Conservation (phyloP, 1,140 invertebrate species). For the Lasaia peninsularis region DNA sequence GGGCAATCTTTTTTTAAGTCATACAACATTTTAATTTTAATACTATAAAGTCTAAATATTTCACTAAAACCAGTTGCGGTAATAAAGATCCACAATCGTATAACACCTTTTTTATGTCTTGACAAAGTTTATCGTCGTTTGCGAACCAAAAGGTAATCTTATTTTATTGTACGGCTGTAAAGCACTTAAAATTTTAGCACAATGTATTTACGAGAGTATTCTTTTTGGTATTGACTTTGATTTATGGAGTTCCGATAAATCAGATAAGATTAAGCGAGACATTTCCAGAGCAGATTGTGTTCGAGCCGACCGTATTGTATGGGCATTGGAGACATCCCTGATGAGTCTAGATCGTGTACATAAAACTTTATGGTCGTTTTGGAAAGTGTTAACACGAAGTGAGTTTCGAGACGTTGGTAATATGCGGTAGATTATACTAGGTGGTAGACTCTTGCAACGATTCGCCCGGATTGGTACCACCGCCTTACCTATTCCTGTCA, state of each 20-base stretch:
- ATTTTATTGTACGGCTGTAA: constrained; percentile 9
- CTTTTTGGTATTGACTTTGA: constrained; percentile 10
- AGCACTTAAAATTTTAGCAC: constrained; percentile 13
- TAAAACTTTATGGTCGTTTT: too few relatives aligned
- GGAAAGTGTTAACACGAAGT: too few relatives aligned
- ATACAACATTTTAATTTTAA: too few relatives aligned
- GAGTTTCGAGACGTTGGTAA: too few relatives aligned
- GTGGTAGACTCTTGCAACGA: too few relatives aligned
- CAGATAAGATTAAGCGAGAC: constrained; percentile 9
- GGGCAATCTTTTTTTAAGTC: too few relatives aligned
- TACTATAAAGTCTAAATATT: too few relatives aligned
- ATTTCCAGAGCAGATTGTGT: constrained; percentile 5
- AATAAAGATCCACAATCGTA: background rate
- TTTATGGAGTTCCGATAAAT: constrained; percentile 13
- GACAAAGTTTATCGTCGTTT: background rate
- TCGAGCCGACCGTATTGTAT: background rate
- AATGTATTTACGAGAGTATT: background rate
- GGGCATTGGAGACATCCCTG: background rate
- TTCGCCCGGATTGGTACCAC: too few relatives aligned
- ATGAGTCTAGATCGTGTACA: too few relatives aligned
- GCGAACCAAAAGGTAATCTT: background rate
- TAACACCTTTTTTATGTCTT: background rate
- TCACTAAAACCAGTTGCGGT: too few relatives aligned
- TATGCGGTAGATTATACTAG: too few relatives aligned
- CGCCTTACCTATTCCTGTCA: too few relatives aligned